Percentiles rank a stretch among this genome's conserved stretches.
Conservation (phyloP, 2,797 vertebrate species). For the Potorous gilbertii region DNA sequence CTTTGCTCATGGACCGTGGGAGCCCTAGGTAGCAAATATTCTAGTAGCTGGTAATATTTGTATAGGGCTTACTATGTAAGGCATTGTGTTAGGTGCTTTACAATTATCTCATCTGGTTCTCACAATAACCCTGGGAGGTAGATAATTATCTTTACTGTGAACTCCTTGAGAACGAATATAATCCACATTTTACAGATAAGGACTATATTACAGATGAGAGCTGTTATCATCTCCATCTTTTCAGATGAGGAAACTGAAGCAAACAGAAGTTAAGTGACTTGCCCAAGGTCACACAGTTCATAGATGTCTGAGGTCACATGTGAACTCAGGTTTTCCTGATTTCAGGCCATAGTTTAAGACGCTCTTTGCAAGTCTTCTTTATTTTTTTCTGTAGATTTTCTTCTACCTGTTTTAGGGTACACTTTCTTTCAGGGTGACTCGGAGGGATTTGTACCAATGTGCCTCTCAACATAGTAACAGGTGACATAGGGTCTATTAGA, state of each 20-base stretch:
- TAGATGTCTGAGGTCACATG: neutral
- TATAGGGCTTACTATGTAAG: neutral
- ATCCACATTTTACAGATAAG: neutral
- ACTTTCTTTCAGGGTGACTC: neutral
- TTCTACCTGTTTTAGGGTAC: neutral
- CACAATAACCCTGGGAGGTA: neutral
- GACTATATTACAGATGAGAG: neutral
- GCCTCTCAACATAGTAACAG: neutral
- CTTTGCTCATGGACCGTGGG: neutral
- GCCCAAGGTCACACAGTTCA: neutral
- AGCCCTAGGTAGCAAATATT: neutral
- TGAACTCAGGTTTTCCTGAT: neutral
- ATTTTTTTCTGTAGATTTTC: neutral
- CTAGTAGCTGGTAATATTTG: neutral
- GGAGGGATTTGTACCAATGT: neutral
- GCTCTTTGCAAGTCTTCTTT: neutral
- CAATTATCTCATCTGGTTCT: neutral
- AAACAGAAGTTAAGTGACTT: neutral
- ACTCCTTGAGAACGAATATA: neutral
- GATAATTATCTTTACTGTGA: neutral
- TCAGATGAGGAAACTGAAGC: neutral
- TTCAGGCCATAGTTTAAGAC: neutral
- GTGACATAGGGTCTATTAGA: neutral
- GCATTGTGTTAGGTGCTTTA: neutral
- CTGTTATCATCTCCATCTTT: neutral